phyloP scores from a whole-genome alignment of 2,113 vertebrate species.

The Paracyprichromis sp. region DNA sequence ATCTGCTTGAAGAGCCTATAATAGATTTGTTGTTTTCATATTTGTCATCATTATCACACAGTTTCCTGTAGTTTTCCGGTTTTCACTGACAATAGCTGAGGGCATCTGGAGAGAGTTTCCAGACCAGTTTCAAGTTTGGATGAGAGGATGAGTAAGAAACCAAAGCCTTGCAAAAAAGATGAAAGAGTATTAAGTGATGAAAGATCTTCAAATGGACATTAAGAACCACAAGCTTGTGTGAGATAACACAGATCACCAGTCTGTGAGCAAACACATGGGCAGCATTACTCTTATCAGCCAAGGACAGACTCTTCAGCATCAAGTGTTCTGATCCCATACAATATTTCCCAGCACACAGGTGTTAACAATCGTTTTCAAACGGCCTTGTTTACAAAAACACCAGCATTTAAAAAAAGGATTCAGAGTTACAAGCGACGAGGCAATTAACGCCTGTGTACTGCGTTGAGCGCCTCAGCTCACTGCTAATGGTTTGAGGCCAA shows the following conservation, averaged over 20 bases:
- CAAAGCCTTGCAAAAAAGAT: constrained; percentile 20
- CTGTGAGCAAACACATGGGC: constrained; percentile 8
- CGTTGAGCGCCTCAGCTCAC: constrained; percentile 26
- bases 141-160: constrained; percentile 29
- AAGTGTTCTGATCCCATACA: constrained; percentile 2
- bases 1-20: background rate
- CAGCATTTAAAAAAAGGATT: background rate
- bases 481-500: constrained; percentile 55
- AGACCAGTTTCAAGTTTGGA: constrained; percentile 8
- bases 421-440: constrained; percentile 28
- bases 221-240: constrained; percentile 14
- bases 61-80: background rate
- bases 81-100: background rate
- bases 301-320: constrained; percentile 17
- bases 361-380: constrained; percentile 53
- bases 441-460: constrained; percentile 58
- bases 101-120: constrained; percentile 54
- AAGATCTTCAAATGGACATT: constrained; percentile 12
- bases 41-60: background rate
- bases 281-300: constrained; percentile 26
- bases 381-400: constrained; percentile 49
- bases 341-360: constrained; percentile 57
- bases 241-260: constrained; percentile 31
- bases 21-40: background rate
- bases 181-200: constrained; percentile 33